Evolutionary conservation across 2,888 invertebrate genomes (phyloP), one percentile per base, ranked within the genome.

Genomic region (Apantesis nais): DNA sequence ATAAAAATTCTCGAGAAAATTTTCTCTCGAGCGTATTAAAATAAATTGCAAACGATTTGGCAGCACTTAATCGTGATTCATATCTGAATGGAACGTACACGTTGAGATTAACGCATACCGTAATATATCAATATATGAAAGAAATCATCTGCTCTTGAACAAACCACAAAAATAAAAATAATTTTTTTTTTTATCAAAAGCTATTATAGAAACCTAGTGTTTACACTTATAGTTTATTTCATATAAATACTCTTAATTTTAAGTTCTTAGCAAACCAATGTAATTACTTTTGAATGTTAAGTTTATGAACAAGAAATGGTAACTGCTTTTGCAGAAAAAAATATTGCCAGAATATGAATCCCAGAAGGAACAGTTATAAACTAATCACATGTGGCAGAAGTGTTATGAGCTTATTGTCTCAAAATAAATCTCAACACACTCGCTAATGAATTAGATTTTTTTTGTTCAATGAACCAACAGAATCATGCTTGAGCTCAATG

Each of bases 41-140:
- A 95, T 94, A 94, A 94, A 95, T 94, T 93, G 94, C 93, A 84
- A 91, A 89, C 94, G 92, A 94, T 95, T 94, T 95, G 94, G 94
- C 94, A 94, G 93, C 94, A 95, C 94, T 94, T 94, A 93, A 94
- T 93, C 92, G 92, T 93, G 94, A 94, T 93, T 93, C 93, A 94
- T 93, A 92, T 92, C 88, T 88, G 90, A 88, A 90, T 88, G 92
- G 90, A 89, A 86, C 89, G 90, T 91, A 89, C 93, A 88, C 89
- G 88, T 87, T 87, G 89, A 90, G 89, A 91, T 91, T 91, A 91
- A 89, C 87, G 88, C 87, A 90, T 91, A 91, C 92, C 92, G 88
- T 92, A 93, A 90, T 89, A 90, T 90, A 89, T 88, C 86, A 85
- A 85, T 84, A 83, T 82, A 84, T 85, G 82, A 85, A 85, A 87